A percentile compares a stretch with the other conserved stretches of the same genome.
phyloP scores from a whole-genome alignment of 2,113 vertebrate species.

The Thunnus maccoyii region DNA sequence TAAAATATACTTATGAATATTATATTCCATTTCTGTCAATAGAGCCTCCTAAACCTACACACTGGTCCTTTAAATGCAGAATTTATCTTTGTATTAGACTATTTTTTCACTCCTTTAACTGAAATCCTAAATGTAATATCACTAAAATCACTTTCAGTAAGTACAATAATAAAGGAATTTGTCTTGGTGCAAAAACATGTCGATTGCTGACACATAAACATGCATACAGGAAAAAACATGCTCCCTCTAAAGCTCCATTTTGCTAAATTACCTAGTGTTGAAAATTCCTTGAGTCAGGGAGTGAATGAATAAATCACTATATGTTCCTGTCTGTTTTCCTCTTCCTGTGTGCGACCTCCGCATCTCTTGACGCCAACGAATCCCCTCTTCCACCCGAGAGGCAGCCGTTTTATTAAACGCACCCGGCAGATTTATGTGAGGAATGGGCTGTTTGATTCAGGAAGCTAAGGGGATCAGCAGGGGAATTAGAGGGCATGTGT shows the following conservation, averaged over 20 bases:
- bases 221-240: background rate
- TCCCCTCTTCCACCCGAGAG: slow-evolving; percentile 37
- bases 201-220: background rate
- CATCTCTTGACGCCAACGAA: slow-evolving; percentile 40
- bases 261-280: slow-evolving; percentile 15
- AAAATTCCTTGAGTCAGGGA: slow-evolving; percentile 43
- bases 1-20: no score
- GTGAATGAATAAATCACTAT: slow-evolving; percentile 67
- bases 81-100: no score
- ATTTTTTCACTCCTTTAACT: no score
- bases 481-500: slow-evolving; percentile 39
- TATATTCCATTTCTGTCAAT: no score
- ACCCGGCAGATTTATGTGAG: slow-evolving; percentile 59
- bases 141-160: background rate
- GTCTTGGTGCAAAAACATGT: background rate
- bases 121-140: no score
- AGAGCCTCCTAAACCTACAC: no score
- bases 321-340: slow-evolving; percentile 57
- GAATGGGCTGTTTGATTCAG: slow-evolving; percentile 68
- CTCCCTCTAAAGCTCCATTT: slow-evolving; percentile 24
- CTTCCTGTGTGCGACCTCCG: slow-evolving; percentile 52
- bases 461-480: slow-evolving; percentile 60
- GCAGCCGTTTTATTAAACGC: slow-evolving; percentile 45
- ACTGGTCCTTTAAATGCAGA: no score
- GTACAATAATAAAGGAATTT: background rate